Conservation (phyloP, 64 coral and sea anemone genomes). For the Orbicella faveolata region DNA sequence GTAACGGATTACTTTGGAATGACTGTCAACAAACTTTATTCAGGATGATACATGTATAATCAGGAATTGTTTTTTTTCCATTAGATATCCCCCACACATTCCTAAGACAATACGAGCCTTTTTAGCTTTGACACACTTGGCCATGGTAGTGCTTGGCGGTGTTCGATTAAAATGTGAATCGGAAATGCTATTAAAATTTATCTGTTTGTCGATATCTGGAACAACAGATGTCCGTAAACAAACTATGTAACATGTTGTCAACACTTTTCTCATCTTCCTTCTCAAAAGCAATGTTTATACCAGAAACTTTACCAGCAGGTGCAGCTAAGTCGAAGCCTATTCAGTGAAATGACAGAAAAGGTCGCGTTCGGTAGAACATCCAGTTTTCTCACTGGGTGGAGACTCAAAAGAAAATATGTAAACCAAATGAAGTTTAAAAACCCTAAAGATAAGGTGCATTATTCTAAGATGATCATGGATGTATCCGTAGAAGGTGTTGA, state of each 20-base stretch:
- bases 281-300: neutral
- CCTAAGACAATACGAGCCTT: neutral
- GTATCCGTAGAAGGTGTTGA: neutral
- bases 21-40: neutral
- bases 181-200: slow-evolving; percentile 34
- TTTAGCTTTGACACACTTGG: neutral
- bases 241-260: slow-evolving; percentile 45
- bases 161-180: slow-evolving; percentile 19
- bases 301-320: neutral
- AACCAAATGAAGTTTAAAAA: neutral
- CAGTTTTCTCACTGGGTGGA: neutral
- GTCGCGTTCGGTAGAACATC: neutral
- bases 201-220: slow-evolving; percentile 34
- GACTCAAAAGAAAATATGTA: neutral
- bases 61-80: neutral
- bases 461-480: neutral
- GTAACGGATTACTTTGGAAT: neutral
- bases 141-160: neutral
- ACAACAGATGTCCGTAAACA: slow-evolving; percentile 39
- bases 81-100: neutral
- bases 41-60: neutral
- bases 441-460: neutral
- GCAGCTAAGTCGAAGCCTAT: too few species aligned
- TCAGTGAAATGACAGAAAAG: too few species aligned
- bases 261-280: slow-evolving; percentile 14